Evolutionary conservation across 2,888 invertebrate species (phyloP).

Genomic region (Uropetala carovei): DNA sequence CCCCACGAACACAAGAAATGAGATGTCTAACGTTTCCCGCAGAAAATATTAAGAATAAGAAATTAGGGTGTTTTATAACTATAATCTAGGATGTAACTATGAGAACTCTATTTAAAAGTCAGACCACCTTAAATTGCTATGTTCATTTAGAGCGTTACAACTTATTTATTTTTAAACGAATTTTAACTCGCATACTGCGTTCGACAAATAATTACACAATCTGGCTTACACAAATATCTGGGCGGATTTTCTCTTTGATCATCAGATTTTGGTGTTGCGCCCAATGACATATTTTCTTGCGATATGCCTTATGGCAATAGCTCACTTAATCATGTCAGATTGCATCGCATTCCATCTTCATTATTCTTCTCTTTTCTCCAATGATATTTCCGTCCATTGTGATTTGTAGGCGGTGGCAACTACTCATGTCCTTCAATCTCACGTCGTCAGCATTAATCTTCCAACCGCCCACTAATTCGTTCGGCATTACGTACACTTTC

Average conservation of each 20-base stretch:
- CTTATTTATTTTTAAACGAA: too few species aligned
- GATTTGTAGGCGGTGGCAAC: neutral
- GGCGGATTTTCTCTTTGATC: neutral
- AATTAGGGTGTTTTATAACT: too few species aligned
- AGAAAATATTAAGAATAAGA: too few species aligned
- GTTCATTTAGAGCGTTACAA: too few species aligned
- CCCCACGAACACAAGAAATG: neutral
- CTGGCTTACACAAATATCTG: too few species aligned
- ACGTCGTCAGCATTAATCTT: neutral
- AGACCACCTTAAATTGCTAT: too few species aligned
- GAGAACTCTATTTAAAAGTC: neutral
- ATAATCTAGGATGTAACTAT: too few species aligned
- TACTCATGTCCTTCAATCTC: constrained; percentile 18
- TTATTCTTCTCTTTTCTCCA: neutral
- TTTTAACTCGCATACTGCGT: too few species aligned
- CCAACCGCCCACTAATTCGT: neutral
- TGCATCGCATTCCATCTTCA: neutral
- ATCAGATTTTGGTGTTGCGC: neutral
- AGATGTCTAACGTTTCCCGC: neutral
- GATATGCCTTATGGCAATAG: neutral
- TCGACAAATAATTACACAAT: too few species aligned
- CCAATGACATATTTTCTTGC: too few species aligned
- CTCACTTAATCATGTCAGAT: neutral
- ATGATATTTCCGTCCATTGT: neutral
- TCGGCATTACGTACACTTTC: neutral